Conservation (phyloP, 2,113 vertebrate genomes). For the Notarius quadriscutis region DNA sequence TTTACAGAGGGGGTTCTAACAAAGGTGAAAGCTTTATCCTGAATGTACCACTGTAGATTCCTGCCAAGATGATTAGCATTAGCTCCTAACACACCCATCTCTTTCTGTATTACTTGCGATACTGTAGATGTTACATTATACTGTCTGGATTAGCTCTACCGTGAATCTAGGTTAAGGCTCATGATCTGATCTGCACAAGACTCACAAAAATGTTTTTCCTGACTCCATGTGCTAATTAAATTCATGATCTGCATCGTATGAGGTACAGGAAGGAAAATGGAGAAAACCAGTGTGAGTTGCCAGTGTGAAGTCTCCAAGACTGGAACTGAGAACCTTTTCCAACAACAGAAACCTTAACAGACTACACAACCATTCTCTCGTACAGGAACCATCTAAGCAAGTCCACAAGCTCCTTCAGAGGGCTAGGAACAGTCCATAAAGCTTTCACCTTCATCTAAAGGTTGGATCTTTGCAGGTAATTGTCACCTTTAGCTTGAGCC, state of each 20-base stretch:
- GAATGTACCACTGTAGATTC: neutral
- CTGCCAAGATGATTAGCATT: neutral
- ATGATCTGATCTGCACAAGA: neutral
- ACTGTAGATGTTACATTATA: neutral
- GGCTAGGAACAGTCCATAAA: slow-evolving; percentile 66
- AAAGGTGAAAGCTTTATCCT: slow-evolving; percentile 78
- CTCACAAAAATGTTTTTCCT: neutral
- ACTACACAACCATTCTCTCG: neutral
- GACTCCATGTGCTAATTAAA: neutral
- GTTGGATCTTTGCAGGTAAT: slow-evolving; percentile 69
- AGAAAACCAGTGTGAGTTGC: neutral
- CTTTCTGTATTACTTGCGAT: neutral
- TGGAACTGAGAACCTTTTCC: slow-evolving; percentile 1
- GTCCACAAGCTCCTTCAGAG: neutral
- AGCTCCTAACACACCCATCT: neutral
- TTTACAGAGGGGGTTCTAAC: slow-evolving; percentile 69
- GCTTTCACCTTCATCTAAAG: slow-evolving; percentile 78
- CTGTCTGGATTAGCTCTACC: neutral
- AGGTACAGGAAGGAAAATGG: neutral
- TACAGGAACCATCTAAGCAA: neutral
- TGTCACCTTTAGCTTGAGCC: slow-evolving; percentile 81
- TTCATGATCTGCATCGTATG: neutral
- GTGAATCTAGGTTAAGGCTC: neutral
- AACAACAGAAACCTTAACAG: neutral
- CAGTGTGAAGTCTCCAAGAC: neutral